A percentile compares a stretch with the other conserved stretches of the same genome.
phyloP scores from a whole-genome alignment of 2,888 invertebrate genomes.

The Zygothrica quintamaculata region DNA sequence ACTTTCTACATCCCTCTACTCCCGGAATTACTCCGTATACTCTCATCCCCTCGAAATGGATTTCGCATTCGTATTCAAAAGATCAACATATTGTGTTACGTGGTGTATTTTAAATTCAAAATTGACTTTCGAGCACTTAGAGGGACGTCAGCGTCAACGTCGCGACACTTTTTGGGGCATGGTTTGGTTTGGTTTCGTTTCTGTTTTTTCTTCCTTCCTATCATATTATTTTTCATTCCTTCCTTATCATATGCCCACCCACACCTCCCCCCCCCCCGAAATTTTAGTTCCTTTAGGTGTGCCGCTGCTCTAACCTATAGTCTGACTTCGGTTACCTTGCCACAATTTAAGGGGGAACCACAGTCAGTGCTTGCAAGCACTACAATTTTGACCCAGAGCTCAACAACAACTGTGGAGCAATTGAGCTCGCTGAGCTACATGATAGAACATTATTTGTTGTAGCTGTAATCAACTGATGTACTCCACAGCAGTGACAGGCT shows the following conservation, averaged over 20 bases:
- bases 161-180: constrained; percentile 20
- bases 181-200: constrained; percentile 17
- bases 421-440: constrained; percentile 14
- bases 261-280: constrained; percentile 9
- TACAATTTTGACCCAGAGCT: constrained; percentile 24
- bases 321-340: too few relatives aligned
- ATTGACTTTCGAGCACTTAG: constrained; percentile 79
- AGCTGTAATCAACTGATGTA: constrained; percentile 19
- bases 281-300: too few relatives aligned
- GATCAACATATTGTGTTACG: constrained; percentile 79
- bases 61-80: constrained; percentile 77
- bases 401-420: constrained; percentile 18
- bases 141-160: constrained; percentile 17
- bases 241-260: constrained; percentile 33
- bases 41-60: constrained; percentile 31
- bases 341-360: too few relatives aligned
- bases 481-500: too few relatives aligned
- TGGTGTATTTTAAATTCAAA: constrained; percentile 79
- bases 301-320: too few relatives aligned
- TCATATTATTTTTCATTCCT: too few relatives aligned
- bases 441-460: constrained; percentile 30
- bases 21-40: not conserved
- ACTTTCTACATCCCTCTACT: not conserved
- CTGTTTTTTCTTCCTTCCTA: too few relatives aligned
- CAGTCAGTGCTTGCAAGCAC: too few relatives aligned